Evolutionary conservation across 1,140 invertebrate genomes (phyloP), one percentile per base, ranked within the genome.

Genomic region (Pachypsylla venusta): DNA sequence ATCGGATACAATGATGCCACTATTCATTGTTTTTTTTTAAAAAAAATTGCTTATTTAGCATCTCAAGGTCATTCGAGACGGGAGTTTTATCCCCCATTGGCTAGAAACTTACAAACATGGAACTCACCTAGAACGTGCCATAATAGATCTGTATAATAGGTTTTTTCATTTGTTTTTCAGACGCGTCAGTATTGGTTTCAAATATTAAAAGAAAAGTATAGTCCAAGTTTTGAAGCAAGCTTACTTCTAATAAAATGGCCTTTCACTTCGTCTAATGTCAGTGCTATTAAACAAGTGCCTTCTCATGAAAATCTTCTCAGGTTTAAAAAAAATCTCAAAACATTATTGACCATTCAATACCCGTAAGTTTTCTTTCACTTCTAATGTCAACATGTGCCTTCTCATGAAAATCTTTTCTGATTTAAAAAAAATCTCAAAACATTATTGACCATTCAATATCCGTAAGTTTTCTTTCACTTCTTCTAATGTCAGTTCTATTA

Each of bases 341-440:
- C 42, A 7, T 4, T 48, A 3, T 22, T 48, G n/a, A n/a, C 22
- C 42, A 19, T 48, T 22, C 42, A 48, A 48, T 48, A 48, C 42
- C 42, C 42, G 42, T 48, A 22, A 48, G 42, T 48, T 19, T n/a
- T n/a, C n/a, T n/a, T n/a, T n/a, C n/a, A n/a, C n/a, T n/a, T n/a
- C n/a, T n/a, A n/a, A n/a, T n/a, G n/a, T n/a, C n/a, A 48, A 22
- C 42, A 22, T 4, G 16, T 48, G 16, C 42, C 42, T n/a, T 48
- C 42, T 19, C 42, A 48, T 48, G 42, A 48, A 19, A 22, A 19
- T n/a, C n/a, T 48, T n/a, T 4, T 48, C 42, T 3, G n/a, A n/a
- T 48, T 48, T n/a, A 48, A 48, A 22, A 48, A 48, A 22, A 48
- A 48, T 19, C 42, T 48, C n/a, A 48, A 48, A 48, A 48, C 42